These are phyloP conservation scores for Lasioglossum malachurum DNA, from an alignment of 2,888 invertebrate species.

Conservation along the genomic window DNA sequence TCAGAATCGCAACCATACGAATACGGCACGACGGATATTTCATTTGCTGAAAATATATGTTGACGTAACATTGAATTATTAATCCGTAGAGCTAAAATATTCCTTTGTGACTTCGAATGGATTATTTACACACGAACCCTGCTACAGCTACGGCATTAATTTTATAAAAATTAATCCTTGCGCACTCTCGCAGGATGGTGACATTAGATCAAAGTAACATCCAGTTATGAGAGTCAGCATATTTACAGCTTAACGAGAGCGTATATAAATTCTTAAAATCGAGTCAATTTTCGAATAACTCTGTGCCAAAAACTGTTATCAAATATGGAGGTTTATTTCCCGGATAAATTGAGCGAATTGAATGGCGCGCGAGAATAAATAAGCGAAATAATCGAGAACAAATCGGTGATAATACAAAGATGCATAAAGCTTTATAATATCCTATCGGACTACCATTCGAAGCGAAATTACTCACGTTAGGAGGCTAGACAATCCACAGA, in stretches of 20 bases:
- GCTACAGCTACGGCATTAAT: not conserved
- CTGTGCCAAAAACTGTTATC: not conserved
- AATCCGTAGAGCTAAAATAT: not conserved
- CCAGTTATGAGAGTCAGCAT: not conserved
- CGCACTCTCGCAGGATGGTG: not conserved
- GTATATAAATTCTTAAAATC: not conserved
- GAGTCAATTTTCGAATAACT: not conserved
- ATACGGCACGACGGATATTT: not conserved
- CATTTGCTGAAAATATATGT: too few relatives aligned
- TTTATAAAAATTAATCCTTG: not conserved
- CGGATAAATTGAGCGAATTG: not conserved
- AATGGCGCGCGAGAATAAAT: not conserved
- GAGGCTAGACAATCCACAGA: not conserved
- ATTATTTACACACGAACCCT: not conserved
- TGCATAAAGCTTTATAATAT: not conserved
- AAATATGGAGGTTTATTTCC: not conserved
- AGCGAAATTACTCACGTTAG: not conserved
- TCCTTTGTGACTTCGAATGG: not conserved
- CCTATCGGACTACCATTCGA: not conserved
- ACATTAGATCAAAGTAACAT: not conserved
- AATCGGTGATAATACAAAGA: not conserved
- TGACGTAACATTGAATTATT: not conserved
- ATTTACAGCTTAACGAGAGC: not conserved
- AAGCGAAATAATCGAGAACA: not conserved
- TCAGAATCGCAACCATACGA: not conserved